Conservation (phyloP, 1,140 invertebrate species). For the Phthorimaea operculella region DNA sequence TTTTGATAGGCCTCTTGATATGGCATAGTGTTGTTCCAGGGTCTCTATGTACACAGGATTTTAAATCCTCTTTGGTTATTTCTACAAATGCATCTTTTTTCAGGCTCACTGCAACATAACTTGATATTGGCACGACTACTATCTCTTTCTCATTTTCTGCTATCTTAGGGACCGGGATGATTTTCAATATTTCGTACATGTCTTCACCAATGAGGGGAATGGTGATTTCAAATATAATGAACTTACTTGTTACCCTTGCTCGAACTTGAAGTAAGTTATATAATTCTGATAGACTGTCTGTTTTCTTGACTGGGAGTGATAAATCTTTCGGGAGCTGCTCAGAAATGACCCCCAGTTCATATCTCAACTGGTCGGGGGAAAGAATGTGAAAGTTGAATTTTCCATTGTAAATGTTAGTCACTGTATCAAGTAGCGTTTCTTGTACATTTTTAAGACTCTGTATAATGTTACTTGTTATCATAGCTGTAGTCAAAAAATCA, state of each 20-base stretch:
- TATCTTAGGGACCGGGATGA: slow-evolving; percentile 13
- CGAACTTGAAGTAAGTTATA: slow-evolving; percentile 13
- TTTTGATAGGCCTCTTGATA: slow-evolving; percentile 11
- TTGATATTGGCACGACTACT: not conserved
- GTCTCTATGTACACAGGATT: not conserved
- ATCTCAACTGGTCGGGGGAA: slow-evolving; percentile 12
- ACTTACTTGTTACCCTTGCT: slow-evolving; percentile 6
- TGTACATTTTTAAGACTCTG: slow-evolving; percentile 11
- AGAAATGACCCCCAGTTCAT: slow-evolving; percentile 10
- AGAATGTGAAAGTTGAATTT: slow-evolving; percentile 16
- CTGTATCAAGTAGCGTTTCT: slow-evolving; percentile 13
- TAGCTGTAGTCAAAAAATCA: slow-evolving; percentile 13
- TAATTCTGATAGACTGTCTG: slow-evolving; percentile 8
- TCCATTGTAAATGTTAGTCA: slow-evolving; percentile 19
- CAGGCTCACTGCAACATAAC: not conserved
- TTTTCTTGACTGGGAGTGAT: slow-evolving; percentile 12
- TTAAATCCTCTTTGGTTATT: not conserved
- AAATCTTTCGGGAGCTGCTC: slow-evolving; percentile 13
- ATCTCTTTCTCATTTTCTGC: not conserved
- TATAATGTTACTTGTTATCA: slow-evolving; percentile 13
- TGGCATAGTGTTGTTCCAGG: slow-evolving; percentile 8
- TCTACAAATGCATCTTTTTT: not conserved
- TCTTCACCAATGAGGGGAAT: slow-evolving; percentile 14
- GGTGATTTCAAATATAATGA: slow-evolving; percentile 16
- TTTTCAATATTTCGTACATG: slow-evolving; percentile 13